phyloP scores from a whole-genome alignment of 2,797 vertebrate genomes.

The Cuculus canorus region DNA sequence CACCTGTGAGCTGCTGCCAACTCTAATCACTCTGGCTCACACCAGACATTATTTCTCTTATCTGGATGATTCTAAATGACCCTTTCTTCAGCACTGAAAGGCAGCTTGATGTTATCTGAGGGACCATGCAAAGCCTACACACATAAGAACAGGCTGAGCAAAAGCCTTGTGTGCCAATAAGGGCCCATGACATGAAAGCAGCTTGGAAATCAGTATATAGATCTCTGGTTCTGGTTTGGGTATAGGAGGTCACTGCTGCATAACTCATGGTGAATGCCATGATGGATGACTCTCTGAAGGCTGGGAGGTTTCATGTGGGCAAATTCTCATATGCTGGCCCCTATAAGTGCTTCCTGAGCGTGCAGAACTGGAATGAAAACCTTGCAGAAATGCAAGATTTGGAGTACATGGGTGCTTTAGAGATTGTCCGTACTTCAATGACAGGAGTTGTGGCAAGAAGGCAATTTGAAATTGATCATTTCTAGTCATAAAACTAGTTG shows the following conservation, averaged over 20 bases:
- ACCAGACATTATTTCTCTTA: slow-evolving; percentile 41
- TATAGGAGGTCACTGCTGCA: not conserved
- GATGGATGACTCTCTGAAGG: not conserved
- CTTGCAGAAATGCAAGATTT: not conserved
- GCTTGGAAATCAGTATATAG: not conserved
- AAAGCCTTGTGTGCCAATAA: not conserved
- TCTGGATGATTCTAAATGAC: slow-evolving; percentile 36
- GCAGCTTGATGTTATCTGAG: slow-evolving; percentile 47
- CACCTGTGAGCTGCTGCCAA: slow-evolving; percentile 44
- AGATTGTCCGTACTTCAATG: not conserved
- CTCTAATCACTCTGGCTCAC: slow-evolving; percentile 38
- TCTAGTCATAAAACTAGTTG: not conserved
- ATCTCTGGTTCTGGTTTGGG: not conserved
- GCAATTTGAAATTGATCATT: not conserved
- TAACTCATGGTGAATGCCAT: not conserved
- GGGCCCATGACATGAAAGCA: not conserved
- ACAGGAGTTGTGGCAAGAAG: not conserved
- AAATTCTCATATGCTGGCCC: not conserved
- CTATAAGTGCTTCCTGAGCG: not conserved
- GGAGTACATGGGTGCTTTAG: not conserved
- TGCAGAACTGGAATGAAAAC: not conserved
- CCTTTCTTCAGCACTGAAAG: slow-evolving; percentile 16
- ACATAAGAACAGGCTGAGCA: slow-evolving; percentile 5
- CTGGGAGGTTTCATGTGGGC: not conserved
- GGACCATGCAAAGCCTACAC: not conserved